Evolutionary conservation across 2,113 vertebrate species (phyloP).

Genomic region (Brachyistius frenatus): DNA sequence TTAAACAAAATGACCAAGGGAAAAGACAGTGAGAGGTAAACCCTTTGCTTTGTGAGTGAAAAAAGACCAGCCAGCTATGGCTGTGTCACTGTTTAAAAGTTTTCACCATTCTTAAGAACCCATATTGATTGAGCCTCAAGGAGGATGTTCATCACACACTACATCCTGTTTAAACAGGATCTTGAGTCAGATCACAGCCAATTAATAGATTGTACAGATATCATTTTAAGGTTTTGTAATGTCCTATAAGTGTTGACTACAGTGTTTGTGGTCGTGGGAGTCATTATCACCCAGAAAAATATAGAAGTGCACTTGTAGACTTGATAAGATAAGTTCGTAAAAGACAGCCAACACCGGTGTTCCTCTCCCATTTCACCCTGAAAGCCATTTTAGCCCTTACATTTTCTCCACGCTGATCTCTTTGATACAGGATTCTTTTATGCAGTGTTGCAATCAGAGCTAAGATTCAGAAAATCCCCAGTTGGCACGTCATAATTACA

Average conservation of each 20-base stretch:
- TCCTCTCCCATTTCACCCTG: neutral
- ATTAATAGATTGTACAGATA: neutral
- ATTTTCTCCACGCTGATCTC: neutral
- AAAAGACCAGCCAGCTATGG: neutral
- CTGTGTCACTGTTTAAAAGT: neutral
- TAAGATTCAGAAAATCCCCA: neutral
- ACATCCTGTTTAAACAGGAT: conserved; percentile 58
- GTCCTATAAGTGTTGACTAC: neutral
- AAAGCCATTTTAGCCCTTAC: neutral
- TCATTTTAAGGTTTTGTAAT: neutral
- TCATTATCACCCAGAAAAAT: neutral
- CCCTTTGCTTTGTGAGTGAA: neutral
- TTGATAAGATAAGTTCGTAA: neutral
- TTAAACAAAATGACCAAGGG: neutral
- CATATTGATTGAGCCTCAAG: neutral
- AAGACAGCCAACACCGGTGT: neutral
- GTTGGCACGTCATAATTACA: conserved; percentile 15
- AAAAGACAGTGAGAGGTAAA: neutral
- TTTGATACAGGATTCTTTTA: conserved; percentile 1
- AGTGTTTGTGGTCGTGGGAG: neutral
- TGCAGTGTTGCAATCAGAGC: neutral
- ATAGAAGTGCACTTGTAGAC: no score
- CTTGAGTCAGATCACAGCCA: conserved; percentile 14
- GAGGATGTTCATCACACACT: neutral
- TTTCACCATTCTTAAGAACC: neutral